A percentile compares a stretch with the other conserved stretches of the same genome.
These are phyloP conservation scores for Phrynosoma platyrhinos DNA, from an alignment of 2,113 vertebrate species.

Conservation along the genomic window DNA sequence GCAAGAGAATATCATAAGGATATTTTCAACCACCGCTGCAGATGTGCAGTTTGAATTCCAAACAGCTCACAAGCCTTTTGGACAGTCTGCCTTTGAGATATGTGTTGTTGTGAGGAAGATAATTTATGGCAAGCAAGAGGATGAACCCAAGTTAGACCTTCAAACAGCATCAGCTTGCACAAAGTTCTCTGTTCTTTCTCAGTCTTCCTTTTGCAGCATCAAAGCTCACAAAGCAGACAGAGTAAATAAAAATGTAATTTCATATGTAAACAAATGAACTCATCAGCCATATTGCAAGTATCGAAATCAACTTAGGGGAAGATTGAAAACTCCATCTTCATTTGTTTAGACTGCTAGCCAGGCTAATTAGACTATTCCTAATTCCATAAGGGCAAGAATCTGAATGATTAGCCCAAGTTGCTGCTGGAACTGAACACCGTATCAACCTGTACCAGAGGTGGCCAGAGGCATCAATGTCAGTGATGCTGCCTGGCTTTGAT, in stretches of 20 bases:
- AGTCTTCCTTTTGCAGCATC: neutral
- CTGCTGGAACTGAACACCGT: neutral
- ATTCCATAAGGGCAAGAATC: neutral
- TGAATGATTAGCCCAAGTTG: neutral
- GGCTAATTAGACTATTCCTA: neutral
- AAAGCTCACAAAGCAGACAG: neutral
- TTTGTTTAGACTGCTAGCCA: constrained; percentile 10
- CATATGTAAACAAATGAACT: neutral
- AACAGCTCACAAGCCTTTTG: neutral
- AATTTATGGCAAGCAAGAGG: neutral
- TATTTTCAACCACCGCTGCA: too few relatives aligned
- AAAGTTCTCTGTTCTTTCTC: rapidly evolving
- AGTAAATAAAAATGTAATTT: neutral
- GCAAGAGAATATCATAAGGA: too few relatives aligned
- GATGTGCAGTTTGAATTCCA: neutral
- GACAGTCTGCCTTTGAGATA: too few relatives aligned
- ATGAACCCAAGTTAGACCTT: neutral
- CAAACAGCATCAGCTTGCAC: neutral
- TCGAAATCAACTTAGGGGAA: rapidly evolving
- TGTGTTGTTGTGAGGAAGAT: neutral
- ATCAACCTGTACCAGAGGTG: neutral
- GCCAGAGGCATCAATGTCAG: too few relatives aligned
- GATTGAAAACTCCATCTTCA: neutral
- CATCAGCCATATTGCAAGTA: neutral
- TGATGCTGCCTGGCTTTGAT: too few relatives aligned